Conservation (phyloP, 2,113 vertebrate genomes). For the Coreoperca whiteheadi region DNA sequence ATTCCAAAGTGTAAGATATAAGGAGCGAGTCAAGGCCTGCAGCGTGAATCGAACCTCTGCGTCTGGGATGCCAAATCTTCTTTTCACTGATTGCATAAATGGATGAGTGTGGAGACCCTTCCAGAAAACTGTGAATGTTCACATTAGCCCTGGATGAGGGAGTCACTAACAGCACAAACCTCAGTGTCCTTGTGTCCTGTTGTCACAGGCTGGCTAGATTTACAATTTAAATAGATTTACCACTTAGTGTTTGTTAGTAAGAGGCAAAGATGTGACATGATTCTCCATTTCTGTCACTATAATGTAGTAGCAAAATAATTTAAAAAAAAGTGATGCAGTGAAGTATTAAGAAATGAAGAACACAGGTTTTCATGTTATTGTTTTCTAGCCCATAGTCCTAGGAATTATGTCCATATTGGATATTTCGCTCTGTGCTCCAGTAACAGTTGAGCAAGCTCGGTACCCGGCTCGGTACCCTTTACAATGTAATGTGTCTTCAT, state of each 20-base stretch:
- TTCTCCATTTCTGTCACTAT: background rate
- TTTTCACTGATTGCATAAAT: conserved; percentile 45
- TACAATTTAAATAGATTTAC: background rate
- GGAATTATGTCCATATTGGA: too few species aligned
- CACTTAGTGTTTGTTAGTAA: background rate
- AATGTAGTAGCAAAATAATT: background rate
- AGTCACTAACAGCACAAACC: conserved; percentile 2
- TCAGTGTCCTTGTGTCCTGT: conserved; percentile 13
- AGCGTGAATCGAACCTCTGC: conserved; percentile 37
- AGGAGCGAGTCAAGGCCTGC: conserved; percentile 13
- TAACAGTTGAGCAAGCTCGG: too few species aligned
- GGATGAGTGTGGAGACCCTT: conserved; percentile 43
- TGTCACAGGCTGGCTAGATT: background rate
- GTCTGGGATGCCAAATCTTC: conserved; percentile 43
- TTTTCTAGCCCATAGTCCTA: background rate
- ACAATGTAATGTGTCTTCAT: too few species aligned
- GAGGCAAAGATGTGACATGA: background rate
- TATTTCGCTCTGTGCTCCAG: too few species aligned
- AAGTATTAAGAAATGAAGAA: background rate
- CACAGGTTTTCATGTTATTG: background rate
- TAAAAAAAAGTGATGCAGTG: background rate
- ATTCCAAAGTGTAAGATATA: conserved; percentile 47
- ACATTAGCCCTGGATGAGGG: background rate
- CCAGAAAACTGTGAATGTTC: conserved; percentile 28
- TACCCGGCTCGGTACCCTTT: too few species aligned